Conservation (phyloP, 64 coral and sea anemone genomes). For the Montipora capricornis region DNA sequence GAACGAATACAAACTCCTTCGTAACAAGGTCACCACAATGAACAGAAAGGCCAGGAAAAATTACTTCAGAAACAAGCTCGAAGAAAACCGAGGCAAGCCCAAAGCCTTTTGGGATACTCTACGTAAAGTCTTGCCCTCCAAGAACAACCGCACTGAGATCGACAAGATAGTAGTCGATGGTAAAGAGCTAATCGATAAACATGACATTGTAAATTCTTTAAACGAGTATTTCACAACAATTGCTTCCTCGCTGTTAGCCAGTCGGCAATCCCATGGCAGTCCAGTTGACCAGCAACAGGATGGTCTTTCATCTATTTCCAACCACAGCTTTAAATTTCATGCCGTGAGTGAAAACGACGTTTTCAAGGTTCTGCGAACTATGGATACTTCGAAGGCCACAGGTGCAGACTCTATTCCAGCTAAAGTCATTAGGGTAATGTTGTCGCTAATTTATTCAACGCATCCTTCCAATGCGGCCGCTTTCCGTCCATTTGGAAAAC, state of each 20-base stretch:
- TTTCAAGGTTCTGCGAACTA: not conserved
- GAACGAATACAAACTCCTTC: no score
- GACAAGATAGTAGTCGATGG: constrained; percentile 42
- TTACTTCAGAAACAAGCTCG: constrained; percentile 16
- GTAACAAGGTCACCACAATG: no score
- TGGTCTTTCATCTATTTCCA: not conserved
- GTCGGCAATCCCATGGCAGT: not conserved
- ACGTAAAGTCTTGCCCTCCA: constrained; percentile 40
- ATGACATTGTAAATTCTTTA: constrained; percentile 24
- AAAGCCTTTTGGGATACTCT: constrained; percentile 52
- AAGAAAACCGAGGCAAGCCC: constrained; percentile 50
- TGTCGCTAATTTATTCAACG: constrained; percentile 42
- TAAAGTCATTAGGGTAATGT: constrained; percentile 11
- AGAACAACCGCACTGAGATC: constrained; percentile 26
- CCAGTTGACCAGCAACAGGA: not conserved
- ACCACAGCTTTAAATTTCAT: not conserved
- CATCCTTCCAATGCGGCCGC: constrained; percentile 12
- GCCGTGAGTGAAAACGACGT: constrained; percentile 26
- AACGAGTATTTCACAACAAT: constrained; percentile 34
- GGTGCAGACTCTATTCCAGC: constrained; percentile 56
- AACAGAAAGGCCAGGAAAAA: not conserved
- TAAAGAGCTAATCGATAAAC: constrained; percentile 34
- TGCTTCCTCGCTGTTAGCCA: not conserved
- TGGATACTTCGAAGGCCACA: constrained; percentile 47
- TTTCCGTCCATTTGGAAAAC: constrained; percentile 52